phyloP scores from a whole-genome alignment of 1,140 invertebrate genomes.

The Oreohelix idahoensis region DNA sequence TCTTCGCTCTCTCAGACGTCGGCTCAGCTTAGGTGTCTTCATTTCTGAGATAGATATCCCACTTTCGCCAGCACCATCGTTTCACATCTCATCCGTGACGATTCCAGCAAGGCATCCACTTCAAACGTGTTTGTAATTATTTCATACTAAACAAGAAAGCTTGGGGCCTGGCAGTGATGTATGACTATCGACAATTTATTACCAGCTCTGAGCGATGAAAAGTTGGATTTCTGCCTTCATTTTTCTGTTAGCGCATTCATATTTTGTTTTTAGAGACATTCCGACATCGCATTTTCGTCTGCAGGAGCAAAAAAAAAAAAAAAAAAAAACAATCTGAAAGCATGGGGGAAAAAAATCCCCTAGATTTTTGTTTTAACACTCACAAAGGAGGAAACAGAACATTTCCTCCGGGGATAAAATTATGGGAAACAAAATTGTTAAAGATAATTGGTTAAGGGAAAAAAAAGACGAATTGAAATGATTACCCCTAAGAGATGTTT shows the following conservation, averaged over 20 bases:
- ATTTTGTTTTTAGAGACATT: not conserved
- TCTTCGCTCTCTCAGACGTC: not conserved
- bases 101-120: not conserved
- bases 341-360: too few relatives aligned
- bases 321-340: too few relatives aligned
- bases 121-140: not conserved
- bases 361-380: not conserved
- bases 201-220: not conserved
- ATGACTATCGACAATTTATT: not conserved
- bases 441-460: not conserved
- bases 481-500: not conserved
- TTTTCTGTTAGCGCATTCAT: not conserved
- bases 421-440: not conserved
- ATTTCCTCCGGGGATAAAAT: not conserved
- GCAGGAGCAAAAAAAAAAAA: too few relatives aligned
- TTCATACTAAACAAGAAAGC: not conserved
- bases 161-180: not conserved
- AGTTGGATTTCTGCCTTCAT: not conserved
- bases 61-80: not conserved
- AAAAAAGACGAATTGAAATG: not conserved
- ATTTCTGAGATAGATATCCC: not conserved
- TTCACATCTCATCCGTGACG: not conserved
- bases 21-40: not conserved
- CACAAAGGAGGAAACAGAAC: not conserved
- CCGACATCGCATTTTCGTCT: not conserved